Percentiles rank a stretch among this genome's conserved stretches.
Evolutionary conservation across 2,888 invertebrate genomes (phyloP).

Genomic region (Laspeyria flexula): DNA sequence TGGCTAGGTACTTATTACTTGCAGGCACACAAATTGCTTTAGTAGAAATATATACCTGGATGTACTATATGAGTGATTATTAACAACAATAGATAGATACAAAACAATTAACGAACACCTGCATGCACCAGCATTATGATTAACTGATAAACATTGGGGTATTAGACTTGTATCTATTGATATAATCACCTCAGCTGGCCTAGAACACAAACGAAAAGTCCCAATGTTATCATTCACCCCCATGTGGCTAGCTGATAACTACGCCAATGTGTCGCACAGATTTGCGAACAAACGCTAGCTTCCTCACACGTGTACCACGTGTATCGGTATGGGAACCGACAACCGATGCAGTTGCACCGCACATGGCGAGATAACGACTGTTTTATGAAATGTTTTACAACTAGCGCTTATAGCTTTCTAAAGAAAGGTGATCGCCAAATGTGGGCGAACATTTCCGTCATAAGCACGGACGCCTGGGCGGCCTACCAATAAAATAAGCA

Average conservation of each 20-base stretch:
- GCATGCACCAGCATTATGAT: no score
- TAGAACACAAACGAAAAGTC: conserved; percentile 9
- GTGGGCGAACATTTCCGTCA: conserved; percentile 64
- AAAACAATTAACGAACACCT: no score
- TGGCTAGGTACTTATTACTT: no score
- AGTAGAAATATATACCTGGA: no score
- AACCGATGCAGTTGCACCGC: conserved; percentile 55
- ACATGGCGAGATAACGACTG: conserved; percentile 72
- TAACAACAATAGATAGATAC: no score
- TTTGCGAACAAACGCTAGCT: conserved; percentile 67
- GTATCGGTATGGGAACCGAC: conserved; percentile 63
- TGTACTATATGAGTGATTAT: no score
- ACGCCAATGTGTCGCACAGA: conserved; percentile 77
- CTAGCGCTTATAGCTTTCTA: conserved; percentile 71
- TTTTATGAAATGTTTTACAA: conserved; percentile 81
- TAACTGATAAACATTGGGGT: neutral
- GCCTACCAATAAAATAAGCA: conserved; percentile 33
- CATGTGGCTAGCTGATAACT: conserved; percentile 60
- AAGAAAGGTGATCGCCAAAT: conserved; percentile 80
- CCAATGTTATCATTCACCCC: conserved; percentile 47
- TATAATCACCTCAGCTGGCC: neutral
- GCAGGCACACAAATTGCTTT: no score
- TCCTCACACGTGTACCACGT: conserved; percentile 81
- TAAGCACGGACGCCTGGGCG: conserved; percentile 45
- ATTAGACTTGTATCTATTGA: neutral